Evolutionary conservation across 2,888 invertebrate genomes (phyloP), one percentile per base, ranked within the genome.

Genomic region (Agriopis leucophaearia): DNA sequence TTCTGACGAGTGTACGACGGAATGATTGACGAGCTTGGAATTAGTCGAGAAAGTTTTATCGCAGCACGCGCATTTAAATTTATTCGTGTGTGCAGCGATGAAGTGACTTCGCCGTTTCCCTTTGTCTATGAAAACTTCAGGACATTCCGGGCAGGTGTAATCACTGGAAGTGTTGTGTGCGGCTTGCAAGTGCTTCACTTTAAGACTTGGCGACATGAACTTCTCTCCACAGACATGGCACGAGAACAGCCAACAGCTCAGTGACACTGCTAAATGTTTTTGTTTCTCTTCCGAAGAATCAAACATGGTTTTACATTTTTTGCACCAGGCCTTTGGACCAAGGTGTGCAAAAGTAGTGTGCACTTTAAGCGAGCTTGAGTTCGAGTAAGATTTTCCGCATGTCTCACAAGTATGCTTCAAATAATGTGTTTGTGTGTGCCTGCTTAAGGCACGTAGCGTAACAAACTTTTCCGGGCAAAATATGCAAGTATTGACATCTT

Each of bases 91-190:
- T 7, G 62, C 45, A 12, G 75, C 65, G 40, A 74, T 76, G 45
- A 79, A 81, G 59, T 82, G 82, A 7, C 64, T 67, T 6, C 74
- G 69, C 18, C 74, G 80, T 56, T 70, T 71, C 5, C 62, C 67
- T 36, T 75, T 74, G 15, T 70, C 71, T 3, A 66, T 66, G 45
- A 83, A 83, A 10, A 78, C 73, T 15, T 77, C 75, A 0, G 75
- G 66, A 48, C 85, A 85, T 58, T 84, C 81, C 0, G 79, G 73
- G 45, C 85, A 85, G 1, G 66, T 60, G 60, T 79, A 76, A 1
- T 69, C 62, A 51, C 69, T 79, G 35, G 73, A 73, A 27, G 63
- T 63, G 0, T 75, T 76, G 45, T 85, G 85, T 0, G 73, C 78
- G 3, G 74, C 62, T 12, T 64, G 44, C 12, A 52, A 52, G 48